Evolutionary conservation across 2,113 vertebrate species (phyloP).

Genomic region (Desmodus rotundus): DNA sequence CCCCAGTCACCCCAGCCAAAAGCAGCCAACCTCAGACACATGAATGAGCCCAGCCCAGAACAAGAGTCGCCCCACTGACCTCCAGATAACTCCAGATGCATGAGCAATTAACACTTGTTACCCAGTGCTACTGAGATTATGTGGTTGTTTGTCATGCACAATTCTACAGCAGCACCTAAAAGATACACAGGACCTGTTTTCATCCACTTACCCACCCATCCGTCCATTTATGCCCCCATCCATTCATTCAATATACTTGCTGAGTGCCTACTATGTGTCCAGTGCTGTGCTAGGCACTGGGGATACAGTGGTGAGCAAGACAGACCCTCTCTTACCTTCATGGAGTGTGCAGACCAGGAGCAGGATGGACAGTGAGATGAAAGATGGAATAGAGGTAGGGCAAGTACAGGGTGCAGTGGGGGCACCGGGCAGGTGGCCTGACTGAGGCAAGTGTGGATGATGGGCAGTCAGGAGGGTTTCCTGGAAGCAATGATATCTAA

Average conservation of each 20-base stretch:
- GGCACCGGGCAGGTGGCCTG: background rate
- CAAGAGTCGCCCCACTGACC: background rate
- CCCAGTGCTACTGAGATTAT: background rate
- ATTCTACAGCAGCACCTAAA: background rate
- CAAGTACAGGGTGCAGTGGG: background rate
- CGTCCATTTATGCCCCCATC: background rate
- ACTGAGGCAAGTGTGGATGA: background rate
- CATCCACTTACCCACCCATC: background rate
- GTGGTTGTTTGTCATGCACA: background rate
- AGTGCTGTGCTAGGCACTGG: background rate
- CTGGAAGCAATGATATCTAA: background rate
- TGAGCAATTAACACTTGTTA: background rate
- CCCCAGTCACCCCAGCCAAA: background rate
- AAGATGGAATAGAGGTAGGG: fast-evolving
- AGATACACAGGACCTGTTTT: background rate
- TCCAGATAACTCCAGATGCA: background rate
- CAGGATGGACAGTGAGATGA: background rate
- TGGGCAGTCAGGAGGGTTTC: background rate
- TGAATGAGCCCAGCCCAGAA: background rate
- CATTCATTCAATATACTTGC: background rate
- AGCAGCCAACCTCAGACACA: background rate
- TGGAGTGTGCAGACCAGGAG: background rate
- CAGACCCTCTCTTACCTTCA: background rate
- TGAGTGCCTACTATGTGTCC: background rate
- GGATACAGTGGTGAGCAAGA: background rate